Evolutionary conservation across 2,888 invertebrate genomes (phyloP), one percentile per base, ranked within the genome.

Genomic region (Biston betularia): DNA sequence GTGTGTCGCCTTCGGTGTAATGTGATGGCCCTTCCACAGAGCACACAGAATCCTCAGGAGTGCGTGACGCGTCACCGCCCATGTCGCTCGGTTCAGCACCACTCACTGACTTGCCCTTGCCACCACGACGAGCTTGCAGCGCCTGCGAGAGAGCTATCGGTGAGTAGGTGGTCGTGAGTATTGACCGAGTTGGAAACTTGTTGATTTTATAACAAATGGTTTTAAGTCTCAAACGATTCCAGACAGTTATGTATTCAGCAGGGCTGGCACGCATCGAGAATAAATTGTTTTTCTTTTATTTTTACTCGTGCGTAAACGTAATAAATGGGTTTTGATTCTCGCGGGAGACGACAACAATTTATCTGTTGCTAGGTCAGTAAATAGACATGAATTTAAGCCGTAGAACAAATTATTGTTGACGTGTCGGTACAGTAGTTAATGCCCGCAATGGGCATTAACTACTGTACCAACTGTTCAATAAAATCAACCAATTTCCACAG

Each of bases 31-130:
- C 98, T 89, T 98, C 98, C 75, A 95, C 96, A 79, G 97, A 97
- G 90, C 98, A 98, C 50, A 98, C 97, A 0, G 98, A 98, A 90
- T 98, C 98, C 88, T 98, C 98, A 11, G 98, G 98, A 15, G 98
- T 98, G 73, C 97, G 95, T 33, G 97, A 97, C 59, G 96, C 96
- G 89, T 97, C 97, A 15, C 96, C 92, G n/a, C 96, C 92, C 0
- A 87, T 96, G 87, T 96, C 96, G 73, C 96, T 96, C 64, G 95
- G 94, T 85, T 96, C 96, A 73, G 94, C 94, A 74, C 88, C 87
- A 12, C 53, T 53, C 24, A 84, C 94, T 86, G 88, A 86, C 87
- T 92, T 94, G 87, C 89, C 95, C 86, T 92, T 95, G 78, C 86
- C 88, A 0, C 93, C 94, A 48, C 94, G 93, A 35, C 95, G 95